Percentiles rank a stretch among this genome's conserved stretches.
phyloP scores from a whole-genome alignment of 2,113 vertebrate species.

The Capreolus pygargus region DNA sequence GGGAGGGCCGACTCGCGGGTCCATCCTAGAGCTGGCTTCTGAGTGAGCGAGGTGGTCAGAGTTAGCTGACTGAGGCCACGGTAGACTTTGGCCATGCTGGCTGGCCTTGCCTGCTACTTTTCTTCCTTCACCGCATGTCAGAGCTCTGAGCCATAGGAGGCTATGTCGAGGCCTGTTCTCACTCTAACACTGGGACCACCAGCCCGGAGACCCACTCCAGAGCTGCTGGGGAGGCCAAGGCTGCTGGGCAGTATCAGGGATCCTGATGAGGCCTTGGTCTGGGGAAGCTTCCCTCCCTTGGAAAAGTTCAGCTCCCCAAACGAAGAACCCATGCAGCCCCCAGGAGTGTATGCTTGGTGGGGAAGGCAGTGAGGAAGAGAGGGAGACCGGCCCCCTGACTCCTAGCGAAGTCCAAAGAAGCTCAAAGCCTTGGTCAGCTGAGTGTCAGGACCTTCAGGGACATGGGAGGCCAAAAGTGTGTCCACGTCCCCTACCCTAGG shows the following conservation, averaged over 20 bases:
- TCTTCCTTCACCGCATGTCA: neutral
- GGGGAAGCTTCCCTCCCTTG: neutral
- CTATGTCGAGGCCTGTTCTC: neutral
- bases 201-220: neutral
- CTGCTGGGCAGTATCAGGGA: neutral
- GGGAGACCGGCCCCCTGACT: neutral
- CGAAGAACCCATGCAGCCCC: neutral
- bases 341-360: neutral
- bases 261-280: neutral
- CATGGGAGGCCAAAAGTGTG: neutral
- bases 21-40: neutral
- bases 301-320: neutral
- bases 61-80: neutral
- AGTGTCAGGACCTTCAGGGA: neutral
- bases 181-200: accelerated
- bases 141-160: neutral
- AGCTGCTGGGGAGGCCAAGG: neutral
- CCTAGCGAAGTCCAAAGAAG: neutral
- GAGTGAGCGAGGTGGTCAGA: neutral
- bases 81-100: neutral
- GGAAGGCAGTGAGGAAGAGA: neutral
- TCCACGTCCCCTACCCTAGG: neutral
- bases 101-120: neutral
- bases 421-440: neutral
- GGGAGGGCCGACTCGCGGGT: neutral